These are phyloP conservation scores for Sphyrna mokarran DNA, from an alignment of 2,113 vertebrate genomes.

Conservation along the genomic window DNA sequence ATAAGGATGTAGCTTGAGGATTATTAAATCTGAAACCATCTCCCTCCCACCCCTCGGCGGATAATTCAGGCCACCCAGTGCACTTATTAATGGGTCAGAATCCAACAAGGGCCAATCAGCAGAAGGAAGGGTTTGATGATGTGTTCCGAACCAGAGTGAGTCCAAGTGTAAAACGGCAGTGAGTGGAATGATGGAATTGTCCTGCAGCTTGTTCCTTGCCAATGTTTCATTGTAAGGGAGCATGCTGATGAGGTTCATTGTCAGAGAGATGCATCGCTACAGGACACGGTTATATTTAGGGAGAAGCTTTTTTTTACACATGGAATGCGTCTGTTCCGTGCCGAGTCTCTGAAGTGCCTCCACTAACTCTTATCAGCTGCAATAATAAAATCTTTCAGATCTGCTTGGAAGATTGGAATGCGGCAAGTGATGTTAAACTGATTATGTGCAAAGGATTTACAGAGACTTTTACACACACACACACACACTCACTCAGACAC, in stretches of 20 bases:
- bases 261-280: neutral
- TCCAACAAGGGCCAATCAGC: neutral
- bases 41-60: neutral
- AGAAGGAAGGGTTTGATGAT: neutral
- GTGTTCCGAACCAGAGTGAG: neutral
- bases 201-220: neutral
- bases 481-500: no score
- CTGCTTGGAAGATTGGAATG: neutral
- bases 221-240: neutral
- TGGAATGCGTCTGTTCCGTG: neutral
- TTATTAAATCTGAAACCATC: neutral
- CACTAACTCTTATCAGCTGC: neutral
- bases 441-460: neutral
- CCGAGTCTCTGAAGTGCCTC: neutral
- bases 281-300: neutral
- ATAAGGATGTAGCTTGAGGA: neutral
- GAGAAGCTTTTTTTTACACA: neutral
- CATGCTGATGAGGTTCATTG: neutral
- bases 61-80: neutral
- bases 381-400: neutral
- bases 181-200: neutral
- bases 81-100: neutral
- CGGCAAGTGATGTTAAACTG: neutral
- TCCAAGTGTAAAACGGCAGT: neutral
- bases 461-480: no score